Conservation (phyloP, 53 echinoderm and acorn worm genomes). For the Apostichopus leukothele region DNA sequence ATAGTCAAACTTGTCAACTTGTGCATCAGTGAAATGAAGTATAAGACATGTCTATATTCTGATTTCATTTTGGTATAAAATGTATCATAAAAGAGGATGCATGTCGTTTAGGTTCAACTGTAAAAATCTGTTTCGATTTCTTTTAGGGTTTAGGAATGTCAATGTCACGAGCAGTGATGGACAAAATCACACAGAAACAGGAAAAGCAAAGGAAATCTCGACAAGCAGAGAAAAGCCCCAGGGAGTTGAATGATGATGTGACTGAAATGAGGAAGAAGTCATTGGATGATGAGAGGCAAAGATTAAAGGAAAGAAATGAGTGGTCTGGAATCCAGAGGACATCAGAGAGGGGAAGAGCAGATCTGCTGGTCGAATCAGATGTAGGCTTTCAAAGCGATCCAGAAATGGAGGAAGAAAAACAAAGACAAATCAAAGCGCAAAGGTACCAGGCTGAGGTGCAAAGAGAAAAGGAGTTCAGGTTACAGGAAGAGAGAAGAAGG, state of each 20-base stretch:
- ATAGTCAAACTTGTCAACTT: no score
- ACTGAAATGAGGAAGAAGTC: slow-evolving; percentile 49
- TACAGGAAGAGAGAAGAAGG: slow-evolving; percentile 44
- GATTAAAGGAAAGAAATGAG: slow-evolving; percentile 61
- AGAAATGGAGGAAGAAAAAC: slow-evolving; percentile 48
- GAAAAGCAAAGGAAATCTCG: slow-evolving; percentile 67
- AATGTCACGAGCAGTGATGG: slow-evolving; percentile 75
- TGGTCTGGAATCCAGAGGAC: slow-evolving; percentile 14
- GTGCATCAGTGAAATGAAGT: no score
- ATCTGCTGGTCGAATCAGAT: background rate
- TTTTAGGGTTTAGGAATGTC: slow-evolving; percentile 63
- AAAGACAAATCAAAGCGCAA: slow-evolving; percentile 17
- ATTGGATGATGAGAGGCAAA: slow-evolving; percentile 40
- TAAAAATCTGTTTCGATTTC: background rate
- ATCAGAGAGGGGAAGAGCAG: slow-evolving; percentile 1
- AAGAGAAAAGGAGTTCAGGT: slow-evolving; percentile 36
- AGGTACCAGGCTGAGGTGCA: slow-evolving; percentile 54
- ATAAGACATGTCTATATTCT: no score
- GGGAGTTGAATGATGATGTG: slow-evolving; percentile 56
- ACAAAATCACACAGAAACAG: slow-evolving; percentile 70
- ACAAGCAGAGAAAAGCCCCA: slow-evolving; percentile 60
- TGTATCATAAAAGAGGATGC: no score
- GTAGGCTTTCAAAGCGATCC: slow-evolving; percentile 5
- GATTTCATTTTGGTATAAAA: no score
- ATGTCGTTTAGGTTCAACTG: background rate